Base-by-base conservation (phyloP, 2,888 invertebrate species). In the Himalopsyche japonica region DNA sequence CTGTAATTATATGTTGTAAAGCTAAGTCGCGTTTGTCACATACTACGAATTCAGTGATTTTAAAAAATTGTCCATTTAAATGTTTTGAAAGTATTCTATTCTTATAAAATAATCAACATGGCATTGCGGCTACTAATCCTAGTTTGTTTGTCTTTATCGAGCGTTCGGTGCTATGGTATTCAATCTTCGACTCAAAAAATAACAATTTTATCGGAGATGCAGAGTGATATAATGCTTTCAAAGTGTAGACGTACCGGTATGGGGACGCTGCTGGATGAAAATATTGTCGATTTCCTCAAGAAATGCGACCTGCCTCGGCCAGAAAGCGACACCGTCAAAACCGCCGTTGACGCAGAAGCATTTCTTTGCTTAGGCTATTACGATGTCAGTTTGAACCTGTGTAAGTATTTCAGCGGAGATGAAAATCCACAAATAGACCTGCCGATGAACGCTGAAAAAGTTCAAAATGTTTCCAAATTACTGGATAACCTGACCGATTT, bases 321-420 rank as follows among this genome's bases (percentile, higher is more conserved):
- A 30, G 76, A 64, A 20, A 34, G 20, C 15, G 10, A 7, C 32
- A 24, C 43, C 18, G 37, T 27, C 15, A 49, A 43, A 20, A 18
- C 27, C 76, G 10, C 43, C 34, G 49, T 30, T 8, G 78, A 79
- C n/a, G 49, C 48, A 15, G 15, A 77, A n/a, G 49, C 78, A 2
- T 83, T 34, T 34, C 43, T 85, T 0, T 85, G 85, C 76, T 78
- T 83, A 81, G 48, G 80, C 4, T 85, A 83, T 78, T 83, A 76
- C 10, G 85, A 85, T 30, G 64, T 85, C 18, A 84, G 76, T 77
- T 64, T 79, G 48, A 79, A 79, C 48, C 30, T 84, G 15, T 79
- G 80, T n/a, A 49, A 85, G 47, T 43, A 27, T 79, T 43, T 27
- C 7, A 37, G 79, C n/a, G 7, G 3, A 43, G 79, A 79, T 18